These are phyloP conservation scores for Podarcis raffonei DNA, from an alignment of 2,113 vertebrate species.

Conservation along the genomic window DNA sequence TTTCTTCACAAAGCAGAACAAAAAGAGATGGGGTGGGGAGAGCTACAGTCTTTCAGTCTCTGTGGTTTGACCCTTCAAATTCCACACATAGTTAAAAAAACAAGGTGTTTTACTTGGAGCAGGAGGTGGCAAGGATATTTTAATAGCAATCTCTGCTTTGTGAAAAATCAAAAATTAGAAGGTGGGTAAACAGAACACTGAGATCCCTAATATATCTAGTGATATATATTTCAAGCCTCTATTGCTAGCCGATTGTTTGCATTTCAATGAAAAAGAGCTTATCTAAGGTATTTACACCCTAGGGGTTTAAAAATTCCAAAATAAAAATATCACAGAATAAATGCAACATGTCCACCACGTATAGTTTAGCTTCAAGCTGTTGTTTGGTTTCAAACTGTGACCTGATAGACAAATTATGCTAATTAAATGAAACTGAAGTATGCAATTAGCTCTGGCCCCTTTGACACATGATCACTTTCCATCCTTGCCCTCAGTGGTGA, in stretches of 20 bases:
- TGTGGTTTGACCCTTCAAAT: not conserved
- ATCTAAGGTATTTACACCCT: not conserved
- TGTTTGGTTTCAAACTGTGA: constrained; percentile 33
- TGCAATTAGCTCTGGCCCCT: constrained; percentile 27
- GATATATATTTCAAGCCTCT: not conserved
- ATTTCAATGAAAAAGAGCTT: not conserved
- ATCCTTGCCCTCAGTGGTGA: constrained; percentile 1
- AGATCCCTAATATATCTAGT: not conserved
- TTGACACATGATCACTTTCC: constrained; percentile 22
- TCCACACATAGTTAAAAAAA: not conserved
- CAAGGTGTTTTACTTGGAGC: not conserved
- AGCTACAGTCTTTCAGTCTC: not conserved
- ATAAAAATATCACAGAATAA: constrained; percentile 14
- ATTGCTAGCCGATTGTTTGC: not conserved
- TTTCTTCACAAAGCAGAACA: too few relatives aligned
- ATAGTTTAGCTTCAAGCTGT: constrained; percentile 19
- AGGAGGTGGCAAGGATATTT: not conserved
- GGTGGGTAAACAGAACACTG: not conserved
- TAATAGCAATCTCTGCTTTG: not conserved
- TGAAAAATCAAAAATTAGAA: not conserved
- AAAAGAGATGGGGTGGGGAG: not conserved
- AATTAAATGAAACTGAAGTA: constrained; percentile 38
- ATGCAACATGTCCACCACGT: constrained; percentile 5
- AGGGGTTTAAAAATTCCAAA: not conserved
- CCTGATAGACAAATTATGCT: constrained; percentile 35